Evolutionary conservation across 2,797 vertebrate species (phyloP), one percentile per base, ranked within the genome.

Genomic region (Sebastes diploproa): DNA sequence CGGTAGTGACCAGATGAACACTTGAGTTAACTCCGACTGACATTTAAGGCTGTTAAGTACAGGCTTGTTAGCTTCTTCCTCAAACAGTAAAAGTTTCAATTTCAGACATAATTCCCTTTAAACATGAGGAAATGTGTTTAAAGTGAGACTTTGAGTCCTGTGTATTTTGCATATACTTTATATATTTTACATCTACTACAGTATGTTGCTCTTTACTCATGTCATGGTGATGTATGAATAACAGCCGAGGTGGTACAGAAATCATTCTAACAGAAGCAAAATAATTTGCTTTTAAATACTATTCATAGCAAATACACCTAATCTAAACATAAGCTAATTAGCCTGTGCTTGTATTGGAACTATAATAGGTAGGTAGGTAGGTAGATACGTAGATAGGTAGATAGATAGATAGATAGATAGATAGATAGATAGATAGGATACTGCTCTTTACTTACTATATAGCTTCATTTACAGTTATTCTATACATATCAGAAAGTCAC

Each of bases 31-130:
- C 72, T 25, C 61, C 7, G 6, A 38, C 75, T 91, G 87, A 80
- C 84, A 89, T 86, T 80, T 80, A 84, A 66, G 36, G 77, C 74
- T 74, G 68, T 61, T 77, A 61, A 75, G 46, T 71, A 64, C 32
- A 64, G 16, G 30, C 72, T 83, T 87, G 69, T 87, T 82, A 88
- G 67, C 22, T 60, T 71, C n/a, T 56, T 72, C 52, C 52, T 75
- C 63, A 73, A 16, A 81, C 18, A 58, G 70, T 54, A 55, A 80
- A 70, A 81, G 54, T 85, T 78, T 68, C 56, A 54, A 62, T 64
- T 60, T 61, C 13, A 62, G 62, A 59, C 20, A 78, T 61, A 10
- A 62, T 76, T 69, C n/a, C 16, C 36, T 72, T 74, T 7, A 52
- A 85, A 73, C 58, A 38, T 3, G 3, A 72, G 2, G 25, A 80